A percentile compares a stretch with the other conserved stretches of the same genome.
These are phyloP conservation scores for Malthinus seriepunctatus DNA, from an alignment of 2,888 invertebrate species.

Conservation along the genomic window DNA sequence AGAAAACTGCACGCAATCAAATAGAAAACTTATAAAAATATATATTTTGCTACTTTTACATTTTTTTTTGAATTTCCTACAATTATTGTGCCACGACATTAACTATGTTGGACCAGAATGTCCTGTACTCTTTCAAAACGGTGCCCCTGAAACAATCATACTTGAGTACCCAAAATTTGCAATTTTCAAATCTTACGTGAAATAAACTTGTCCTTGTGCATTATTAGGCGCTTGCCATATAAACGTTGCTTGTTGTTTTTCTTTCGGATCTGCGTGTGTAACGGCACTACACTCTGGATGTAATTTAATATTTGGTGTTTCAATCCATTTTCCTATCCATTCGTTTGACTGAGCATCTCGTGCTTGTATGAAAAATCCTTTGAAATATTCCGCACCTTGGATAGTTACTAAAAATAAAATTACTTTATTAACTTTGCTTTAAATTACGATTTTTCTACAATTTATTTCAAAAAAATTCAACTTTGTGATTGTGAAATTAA, in stretches of 20 bases:
- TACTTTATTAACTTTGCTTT: too few species aligned
- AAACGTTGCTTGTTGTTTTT: slow-evolving; percentile 72
- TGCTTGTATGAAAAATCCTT: slow-evolving; percentile 84
- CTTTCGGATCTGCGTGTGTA: slow-evolving; percentile 77
- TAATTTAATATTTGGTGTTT: slow-evolving; percentile 73
- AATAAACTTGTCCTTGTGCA: slow-evolving; percentile 70
- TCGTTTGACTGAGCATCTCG: slow-evolving; percentile 71
- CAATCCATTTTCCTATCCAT: slow-evolving; percentile 77
- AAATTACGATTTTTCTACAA: too few species aligned
- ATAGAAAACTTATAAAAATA: neutral
- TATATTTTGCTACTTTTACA: neutral
- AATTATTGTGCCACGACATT: slow-evolving; percentile 52
- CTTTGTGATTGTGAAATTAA: neutral
- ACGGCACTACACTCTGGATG: slow-evolving; percentile 80
- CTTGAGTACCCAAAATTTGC: neutral
- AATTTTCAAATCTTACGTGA: slow-evolving; percentile 67
- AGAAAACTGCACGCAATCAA: neutral
- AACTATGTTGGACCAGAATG: slow-evolving; percentile 74
- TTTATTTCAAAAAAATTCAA: neutral
- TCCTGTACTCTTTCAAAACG: slow-evolving; percentile 73
- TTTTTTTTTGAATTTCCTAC: neutral
- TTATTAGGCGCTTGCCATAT: slow-evolving; percentile 76
- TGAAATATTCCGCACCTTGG: slow-evolving; percentile 61
- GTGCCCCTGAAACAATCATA: slow-evolving; percentile 67
- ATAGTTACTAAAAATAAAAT: slow-evolving; percentile 41